These are phyloP conservation scores for Machimus rusticus DNA, from an alignment of 2,888 invertebrate species.

Conservation along the genomic window DNA sequence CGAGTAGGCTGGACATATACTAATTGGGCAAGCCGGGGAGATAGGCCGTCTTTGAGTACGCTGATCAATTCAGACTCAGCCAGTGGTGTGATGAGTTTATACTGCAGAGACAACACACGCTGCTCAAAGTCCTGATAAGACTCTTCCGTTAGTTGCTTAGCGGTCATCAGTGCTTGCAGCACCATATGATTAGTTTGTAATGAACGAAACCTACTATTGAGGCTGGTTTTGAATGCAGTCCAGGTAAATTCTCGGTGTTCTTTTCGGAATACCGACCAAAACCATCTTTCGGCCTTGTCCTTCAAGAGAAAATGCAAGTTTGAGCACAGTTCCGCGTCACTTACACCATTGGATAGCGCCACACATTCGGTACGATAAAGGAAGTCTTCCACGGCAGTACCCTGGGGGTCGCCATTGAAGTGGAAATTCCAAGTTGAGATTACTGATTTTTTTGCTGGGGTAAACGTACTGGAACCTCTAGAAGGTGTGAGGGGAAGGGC, in stretches of 20 bases:
- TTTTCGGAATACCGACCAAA: background rate
- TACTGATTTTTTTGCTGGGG: background rate
- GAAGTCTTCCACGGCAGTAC: background rate
- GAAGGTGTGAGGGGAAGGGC: too few species aligned
- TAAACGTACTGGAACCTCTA: background rate
- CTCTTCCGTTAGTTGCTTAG: background rate
- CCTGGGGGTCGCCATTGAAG: background rate
- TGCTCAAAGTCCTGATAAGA: background rate
- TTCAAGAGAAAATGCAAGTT: background rate
- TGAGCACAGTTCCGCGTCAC: background rate
- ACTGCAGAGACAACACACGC: background rate
- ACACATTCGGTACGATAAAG: background rate
- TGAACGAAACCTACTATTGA: background rate
- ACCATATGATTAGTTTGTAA: background rate
- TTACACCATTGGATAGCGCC: background rate
- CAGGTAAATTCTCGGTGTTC: background rate
- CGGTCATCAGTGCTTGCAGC: background rate
- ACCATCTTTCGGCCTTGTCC: background rate
- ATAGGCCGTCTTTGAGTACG: background rate
- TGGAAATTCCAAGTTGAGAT: background rate
- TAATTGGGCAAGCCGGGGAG: background rate
- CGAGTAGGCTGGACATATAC: background rate
- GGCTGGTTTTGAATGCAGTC: background rate
- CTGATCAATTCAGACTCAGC: background rate
- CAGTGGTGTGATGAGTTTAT: background rate